Evolutionary conservation across 2,113 vertebrate genomes (phyloP).

Genomic region (Ptilonorhynchus violaceus): DNA sequence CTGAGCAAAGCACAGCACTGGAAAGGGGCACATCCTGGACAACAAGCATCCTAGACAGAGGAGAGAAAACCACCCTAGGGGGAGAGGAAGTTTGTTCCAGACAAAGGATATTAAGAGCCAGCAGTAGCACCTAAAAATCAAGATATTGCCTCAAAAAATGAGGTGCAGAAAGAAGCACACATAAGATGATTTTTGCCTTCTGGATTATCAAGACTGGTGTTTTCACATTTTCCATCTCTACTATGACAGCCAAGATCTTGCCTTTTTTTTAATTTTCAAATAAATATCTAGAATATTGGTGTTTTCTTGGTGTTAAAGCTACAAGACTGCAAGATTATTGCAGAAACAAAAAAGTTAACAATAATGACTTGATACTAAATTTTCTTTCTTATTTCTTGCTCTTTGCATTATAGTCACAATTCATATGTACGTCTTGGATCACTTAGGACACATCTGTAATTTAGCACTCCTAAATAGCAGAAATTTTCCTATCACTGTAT

Average conservation of each 20-base stretch:
- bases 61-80: not conserved
- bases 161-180: not conserved
- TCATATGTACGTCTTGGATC: not conserved
- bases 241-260: not conserved
- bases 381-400: not conserved
- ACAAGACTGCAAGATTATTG: not conserved
- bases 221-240: not conserved
- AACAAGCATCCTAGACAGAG: not conserved
- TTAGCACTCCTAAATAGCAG: not conserved
- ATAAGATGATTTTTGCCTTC: not conserved
- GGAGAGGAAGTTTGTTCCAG: not conserved
- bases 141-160: not conserved
- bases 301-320: not conserved
- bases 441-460: not conserved
- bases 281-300: not conserved
- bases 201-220: not conserved
- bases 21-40: not conserved
- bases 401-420: not conserved
- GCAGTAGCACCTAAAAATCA: not conserved
- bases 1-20: not conserved
- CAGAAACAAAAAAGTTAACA: not conserved
- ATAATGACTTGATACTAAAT: not conserved
- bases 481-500: not conserved
- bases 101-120: not conserved
- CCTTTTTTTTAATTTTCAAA: not conserved